These are phyloP conservation scores for Shinisaurus crocodilurus DNA, from an alignment of 2,113 vertebrate genomes.

Conservation along the genomic window DNA sequence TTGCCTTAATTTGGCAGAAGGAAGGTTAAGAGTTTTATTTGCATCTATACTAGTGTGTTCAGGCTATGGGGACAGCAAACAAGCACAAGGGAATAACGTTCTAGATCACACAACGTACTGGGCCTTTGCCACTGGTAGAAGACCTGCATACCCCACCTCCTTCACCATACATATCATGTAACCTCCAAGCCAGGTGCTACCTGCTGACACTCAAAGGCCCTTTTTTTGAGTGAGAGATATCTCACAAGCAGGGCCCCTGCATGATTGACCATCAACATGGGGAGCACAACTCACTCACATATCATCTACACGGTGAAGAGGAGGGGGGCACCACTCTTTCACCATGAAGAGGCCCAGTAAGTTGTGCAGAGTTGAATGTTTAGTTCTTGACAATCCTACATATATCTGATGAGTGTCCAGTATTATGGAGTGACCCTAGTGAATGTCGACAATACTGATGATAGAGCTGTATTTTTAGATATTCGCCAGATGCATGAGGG, in stretches of 20 bases:
- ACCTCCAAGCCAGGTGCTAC: not conserved
- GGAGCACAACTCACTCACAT: not conserved
- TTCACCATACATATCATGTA: not conserved
- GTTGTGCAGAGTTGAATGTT: not conserved
- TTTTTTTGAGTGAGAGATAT: not conserved
- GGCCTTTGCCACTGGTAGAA: not conserved
- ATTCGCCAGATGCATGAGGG: not conserved
- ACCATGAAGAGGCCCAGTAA: not conserved
- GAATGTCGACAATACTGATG: not conserved
- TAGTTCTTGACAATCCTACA: not conserved
- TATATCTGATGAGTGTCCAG: not conserved
- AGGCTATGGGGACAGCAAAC: not conserved
- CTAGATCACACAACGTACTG: not conserved
- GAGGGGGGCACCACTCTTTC: not conserved
- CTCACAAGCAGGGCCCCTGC: too few relatives aligned
- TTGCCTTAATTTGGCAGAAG: slow-evolving; percentile 22
- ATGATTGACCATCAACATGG: not conserved
- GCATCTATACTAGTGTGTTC: slow-evolving; percentile 5
- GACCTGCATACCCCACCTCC: not conserved
- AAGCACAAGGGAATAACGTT: not conserved
- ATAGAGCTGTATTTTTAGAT: not conserved
- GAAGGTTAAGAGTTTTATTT: not conserved
- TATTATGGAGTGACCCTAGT: not conserved
- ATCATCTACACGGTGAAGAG: not conserved
- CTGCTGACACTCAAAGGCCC: not conserved